A percentile compares a stretch with the other conserved stretches of the same genome.
These are phyloP conservation scores for Caenorhabditis inopinata DNA, from an alignment of 1,140 invertebrate species.

Conservation along the genomic window DNA sequence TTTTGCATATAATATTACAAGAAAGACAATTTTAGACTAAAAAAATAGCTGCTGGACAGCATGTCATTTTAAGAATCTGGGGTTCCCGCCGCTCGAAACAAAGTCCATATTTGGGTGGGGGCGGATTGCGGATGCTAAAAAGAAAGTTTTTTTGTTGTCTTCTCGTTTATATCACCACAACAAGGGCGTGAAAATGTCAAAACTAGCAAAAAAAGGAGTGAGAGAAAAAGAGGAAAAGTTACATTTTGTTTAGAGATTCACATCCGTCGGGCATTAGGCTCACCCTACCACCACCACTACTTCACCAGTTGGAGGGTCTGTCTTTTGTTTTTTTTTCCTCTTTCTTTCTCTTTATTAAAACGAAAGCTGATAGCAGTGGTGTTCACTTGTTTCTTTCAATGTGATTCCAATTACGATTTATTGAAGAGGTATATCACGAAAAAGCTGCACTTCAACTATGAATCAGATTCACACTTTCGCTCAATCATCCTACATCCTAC, in stretches of 20 bases:
- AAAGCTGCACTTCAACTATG: no score
- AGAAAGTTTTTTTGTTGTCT: constrained; percentile 25
- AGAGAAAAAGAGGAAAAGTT: constrained; percentile 25
- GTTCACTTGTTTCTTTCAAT: no score
- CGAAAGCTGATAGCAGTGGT: no score
- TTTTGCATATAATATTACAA: no score
- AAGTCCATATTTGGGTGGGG: background rate
- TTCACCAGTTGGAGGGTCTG: background rate
- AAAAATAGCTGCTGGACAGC: no score
- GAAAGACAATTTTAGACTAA: no score
- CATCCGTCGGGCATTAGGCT: constrained; percentile 6
- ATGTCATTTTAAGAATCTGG: background rate
- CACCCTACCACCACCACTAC: background rate
- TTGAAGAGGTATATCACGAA: no score
- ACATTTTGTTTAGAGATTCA: constrained; percentile 34
- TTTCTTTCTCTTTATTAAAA: no score
- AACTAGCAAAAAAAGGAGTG: constrained; percentile 10
- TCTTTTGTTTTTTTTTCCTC: no score
- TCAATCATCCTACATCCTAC: background rate
- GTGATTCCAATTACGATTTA: no score
- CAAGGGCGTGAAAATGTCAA: constrained; percentile 33
- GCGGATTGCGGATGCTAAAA: constrained; percentile 17
- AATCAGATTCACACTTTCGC: no score
- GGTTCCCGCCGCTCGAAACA: background rate
- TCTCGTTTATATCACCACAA: constrained; percentile 30